phyloP scores from a whole-genome alignment of 2,888 invertebrate genomes.

The Polydrusus tereticollis region DNA sequence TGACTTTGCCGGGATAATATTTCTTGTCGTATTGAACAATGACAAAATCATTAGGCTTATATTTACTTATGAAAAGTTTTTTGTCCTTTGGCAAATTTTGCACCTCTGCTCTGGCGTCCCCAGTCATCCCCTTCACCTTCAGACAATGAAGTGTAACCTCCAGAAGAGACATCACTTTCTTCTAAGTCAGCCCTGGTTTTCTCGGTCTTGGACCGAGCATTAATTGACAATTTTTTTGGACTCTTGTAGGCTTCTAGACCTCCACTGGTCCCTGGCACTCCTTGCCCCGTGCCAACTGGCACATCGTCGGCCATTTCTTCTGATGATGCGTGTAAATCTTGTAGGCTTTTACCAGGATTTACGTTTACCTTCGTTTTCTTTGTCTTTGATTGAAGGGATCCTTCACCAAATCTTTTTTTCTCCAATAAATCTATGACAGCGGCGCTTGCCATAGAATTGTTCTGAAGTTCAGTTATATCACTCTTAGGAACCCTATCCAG shows the following conservation, averaged over 20 bases:
- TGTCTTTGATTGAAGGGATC: too few relatives aligned
- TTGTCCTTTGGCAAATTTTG: background rate
- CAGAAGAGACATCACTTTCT: conserved; percentile 13
- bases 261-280: too few relatives aligned
- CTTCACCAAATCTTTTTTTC: too few relatives aligned
- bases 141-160: conserved; percentile 11
- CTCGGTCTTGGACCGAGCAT: background rate
- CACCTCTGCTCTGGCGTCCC: conserved; percentile 3
- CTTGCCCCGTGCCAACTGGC: too few relatives aligned
- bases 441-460: too few relatives aligned
- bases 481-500: too few relatives aligned
- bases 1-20: conserved; percentile 14
- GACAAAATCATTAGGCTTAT: conserved; percentile 12
- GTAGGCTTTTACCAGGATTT: too few relatives aligned
- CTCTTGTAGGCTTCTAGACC: too few relatives aligned
- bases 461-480: too few relatives aligned
- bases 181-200: conserved; percentile 4
- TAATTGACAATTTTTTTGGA: background rate
- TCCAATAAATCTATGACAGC: too few relatives aligned
- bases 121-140: conserved; percentile 18
- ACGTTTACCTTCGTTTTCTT: too few relatives aligned
- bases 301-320: background rate
- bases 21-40: conserved; percentile 12
- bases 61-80: background rate
- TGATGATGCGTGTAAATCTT: too few relatives aligned